Conservation (phyloP, 2,888 invertebrate species). For the Pammene aurita region DNA sequence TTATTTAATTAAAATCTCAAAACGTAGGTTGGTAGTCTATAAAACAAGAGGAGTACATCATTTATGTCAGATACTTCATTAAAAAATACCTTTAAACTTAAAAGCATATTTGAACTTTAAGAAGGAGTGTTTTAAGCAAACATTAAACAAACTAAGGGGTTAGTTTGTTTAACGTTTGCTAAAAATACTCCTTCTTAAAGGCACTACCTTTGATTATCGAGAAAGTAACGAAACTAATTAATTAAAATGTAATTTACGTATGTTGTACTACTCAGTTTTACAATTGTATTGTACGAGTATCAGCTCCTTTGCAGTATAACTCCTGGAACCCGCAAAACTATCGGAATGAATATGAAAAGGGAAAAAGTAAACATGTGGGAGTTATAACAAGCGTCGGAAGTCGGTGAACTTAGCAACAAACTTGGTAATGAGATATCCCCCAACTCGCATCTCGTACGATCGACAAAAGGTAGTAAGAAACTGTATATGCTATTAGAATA, state of each 20-base stretch:
- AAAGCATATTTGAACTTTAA: no score
- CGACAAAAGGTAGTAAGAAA: conserved; percentile 4
- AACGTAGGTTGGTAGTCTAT: no score
- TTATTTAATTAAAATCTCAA: no score
- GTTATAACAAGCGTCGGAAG: conserved; percentile 67
- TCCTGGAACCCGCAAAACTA: conserved; percentile 18
- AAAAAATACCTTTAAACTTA: no score
- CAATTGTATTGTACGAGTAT: conserved; percentile 9
- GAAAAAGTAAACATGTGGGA: conserved; percentile 56
- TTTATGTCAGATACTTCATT: no score
- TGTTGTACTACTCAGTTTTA: neutral
- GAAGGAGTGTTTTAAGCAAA: no score
- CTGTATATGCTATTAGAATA: neutral
- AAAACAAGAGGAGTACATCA: no score
- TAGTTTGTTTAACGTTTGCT: no score
- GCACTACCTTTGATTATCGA: conserved; percentile 1
- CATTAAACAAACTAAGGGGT: no score
- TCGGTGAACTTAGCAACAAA: conserved; percentile 59
- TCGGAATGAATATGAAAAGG: conserved; percentile 39
- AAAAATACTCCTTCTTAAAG: neutral
- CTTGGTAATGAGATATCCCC: conserved; percentile 75
- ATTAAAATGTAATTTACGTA: no score
- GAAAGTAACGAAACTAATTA: no score
- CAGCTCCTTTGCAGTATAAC: conserved; percentile 8
- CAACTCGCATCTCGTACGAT: conserved; percentile 46